A percentile compares a stretch with the other conserved stretches of the same genome.
phyloP scores from a whole-genome alignment of 64 coral and sea anemone species.

The Orbicella faveolata region DNA sequence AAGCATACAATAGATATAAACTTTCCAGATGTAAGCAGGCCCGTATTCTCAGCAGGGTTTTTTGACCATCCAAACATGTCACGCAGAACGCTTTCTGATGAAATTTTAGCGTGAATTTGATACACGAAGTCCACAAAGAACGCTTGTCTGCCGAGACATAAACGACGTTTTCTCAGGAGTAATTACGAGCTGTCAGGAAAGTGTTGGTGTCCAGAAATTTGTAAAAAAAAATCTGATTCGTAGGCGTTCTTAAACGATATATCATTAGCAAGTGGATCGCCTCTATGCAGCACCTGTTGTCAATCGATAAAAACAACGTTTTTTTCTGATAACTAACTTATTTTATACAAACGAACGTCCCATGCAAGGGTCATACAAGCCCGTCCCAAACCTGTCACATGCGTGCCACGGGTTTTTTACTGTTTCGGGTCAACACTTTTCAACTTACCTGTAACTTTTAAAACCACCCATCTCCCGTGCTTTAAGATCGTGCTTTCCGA shows the following conservation, averaged over 20 bases:
- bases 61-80: background rate
- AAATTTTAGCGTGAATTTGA: background rate
- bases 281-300: background rate
- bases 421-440: background rate
- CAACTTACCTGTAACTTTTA: conserved; percentile 79
- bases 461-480: conserved; percentile 65
- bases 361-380: background rate
- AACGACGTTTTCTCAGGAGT: background rate
- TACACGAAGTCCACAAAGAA: background rate
- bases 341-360: background rate
- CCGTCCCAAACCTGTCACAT: background rate
- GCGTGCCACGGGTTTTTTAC: background rate
- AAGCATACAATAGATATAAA: background rate
- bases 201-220: background rate
- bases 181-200: background rate
- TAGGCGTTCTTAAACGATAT: background rate
- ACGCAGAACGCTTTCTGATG: background rate
- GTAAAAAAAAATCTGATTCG: conserved; percentile 8
- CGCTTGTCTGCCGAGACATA: background rate
- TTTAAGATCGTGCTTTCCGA: conserved; percentile 31
- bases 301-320: background rate
- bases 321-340: conserved; percentile 8
- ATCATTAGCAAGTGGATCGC: background rate
- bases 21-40: background rate
- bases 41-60: conserved; percentile 5